phyloP scores from a whole-genome alignment of 2,888 invertebrate species.

The Drosophila cracens region DNA sequence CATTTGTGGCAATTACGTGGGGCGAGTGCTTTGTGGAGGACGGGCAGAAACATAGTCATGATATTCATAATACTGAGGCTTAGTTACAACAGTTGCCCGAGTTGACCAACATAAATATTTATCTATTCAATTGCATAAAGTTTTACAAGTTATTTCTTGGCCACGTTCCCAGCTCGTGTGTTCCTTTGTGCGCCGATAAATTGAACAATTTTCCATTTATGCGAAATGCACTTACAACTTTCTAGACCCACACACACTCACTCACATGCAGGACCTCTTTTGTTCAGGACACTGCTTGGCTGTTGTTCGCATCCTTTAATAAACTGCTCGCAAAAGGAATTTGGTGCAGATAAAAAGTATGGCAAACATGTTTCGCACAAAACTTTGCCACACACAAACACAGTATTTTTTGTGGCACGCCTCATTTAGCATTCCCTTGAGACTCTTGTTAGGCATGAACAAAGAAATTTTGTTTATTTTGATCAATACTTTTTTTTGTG shows the following conservation, averaged over 20 bases:
- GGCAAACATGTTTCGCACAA: conserved; percentile 54
- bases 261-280: conserved; percentile 25
- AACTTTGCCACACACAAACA: conserved; percentile 35
- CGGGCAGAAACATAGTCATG: background rate
- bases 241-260: conserved; percentile 11
- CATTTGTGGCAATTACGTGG: conserved; percentile 51
- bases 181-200: conserved; percentile 66
- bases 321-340: conserved; percentile 49
- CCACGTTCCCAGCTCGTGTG: conserved; percentile 17
- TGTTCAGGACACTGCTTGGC: conserved; percentile 36
- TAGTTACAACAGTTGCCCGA: conserved; percentile 6
- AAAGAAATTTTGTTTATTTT: conserved; percentile 49
- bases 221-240: conserved; percentile 67
- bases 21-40: background rate
- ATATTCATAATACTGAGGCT: conserved; percentile 8
- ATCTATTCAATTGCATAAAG: conserved; percentile 50
- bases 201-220: conserved; percentile 74
- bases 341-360: conserved; percentile 50
- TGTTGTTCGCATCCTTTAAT: conserved; percentile 49
- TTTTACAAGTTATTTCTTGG: conserved; percentile 36
- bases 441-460: conserved; percentile 50
- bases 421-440: conserved; percentile 6
- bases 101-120: conserved; percentile 55
- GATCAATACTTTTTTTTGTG: conserved; percentile 25
- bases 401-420: conserved; percentile 35